A percentile compares a stretch with the other conserved stretches of the same genome.
Evolutionary conservation across 2,797 vertebrate genomes (phyloP).

Genomic region (Neosalanx taihuensis): DNA sequence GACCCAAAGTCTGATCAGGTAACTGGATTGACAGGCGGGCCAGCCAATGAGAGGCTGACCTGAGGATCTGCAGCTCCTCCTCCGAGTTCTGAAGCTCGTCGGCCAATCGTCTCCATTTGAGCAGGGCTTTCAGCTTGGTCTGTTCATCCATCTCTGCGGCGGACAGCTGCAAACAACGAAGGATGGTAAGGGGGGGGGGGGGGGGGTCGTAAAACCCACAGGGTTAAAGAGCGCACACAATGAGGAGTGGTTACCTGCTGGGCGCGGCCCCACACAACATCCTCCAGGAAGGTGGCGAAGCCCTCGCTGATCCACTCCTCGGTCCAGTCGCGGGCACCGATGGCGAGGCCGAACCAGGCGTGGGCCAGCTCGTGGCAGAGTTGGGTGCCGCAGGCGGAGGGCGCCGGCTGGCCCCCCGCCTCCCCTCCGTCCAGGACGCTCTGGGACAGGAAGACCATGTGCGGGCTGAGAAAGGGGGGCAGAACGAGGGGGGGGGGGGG

Average conservation of each 20-base stretch:
- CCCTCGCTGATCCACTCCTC: constrained; percentile 99
- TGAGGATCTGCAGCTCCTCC: constrained; percentile 89
- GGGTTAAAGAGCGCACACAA: constrained; percentile 30
- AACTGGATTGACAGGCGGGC: constrained; percentile 5
- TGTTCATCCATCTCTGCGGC: constrained; percentile 71
- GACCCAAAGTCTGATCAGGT: neutral
- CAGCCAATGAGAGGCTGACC: constrained; percentile 68
- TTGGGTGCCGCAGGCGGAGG: constrained; percentile 85
- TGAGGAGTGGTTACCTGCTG: constrained; percentile 85
- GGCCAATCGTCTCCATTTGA: constrained; percentile 84
- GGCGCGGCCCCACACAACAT: constrained; percentile 85
- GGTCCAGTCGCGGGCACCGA: constrained; percentile 93
- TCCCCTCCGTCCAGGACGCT: constrained; percentile 71
- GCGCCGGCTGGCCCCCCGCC: neutral
- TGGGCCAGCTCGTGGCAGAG: constrained; percentile 97
- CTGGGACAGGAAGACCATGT: constrained; percentile 94
- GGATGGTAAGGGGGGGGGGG: neutral
- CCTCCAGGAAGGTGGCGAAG: constrained; percentile 94
- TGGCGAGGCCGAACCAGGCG: constrained; percentile 94
- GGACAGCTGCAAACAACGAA: constrained; percentile 68
- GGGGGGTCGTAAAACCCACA: constrained; percentile 30
- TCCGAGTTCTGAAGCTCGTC: constrained; percentile 88
- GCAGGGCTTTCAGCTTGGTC: constrained; percentile 82
- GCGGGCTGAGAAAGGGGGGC: constrained; percentile 77
- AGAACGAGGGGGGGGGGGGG: constrained; percentile 4